Evolutionary conservation across 2,888 invertebrate species (phyloP).

Genomic region (Zelleria hepariella): DNA sequence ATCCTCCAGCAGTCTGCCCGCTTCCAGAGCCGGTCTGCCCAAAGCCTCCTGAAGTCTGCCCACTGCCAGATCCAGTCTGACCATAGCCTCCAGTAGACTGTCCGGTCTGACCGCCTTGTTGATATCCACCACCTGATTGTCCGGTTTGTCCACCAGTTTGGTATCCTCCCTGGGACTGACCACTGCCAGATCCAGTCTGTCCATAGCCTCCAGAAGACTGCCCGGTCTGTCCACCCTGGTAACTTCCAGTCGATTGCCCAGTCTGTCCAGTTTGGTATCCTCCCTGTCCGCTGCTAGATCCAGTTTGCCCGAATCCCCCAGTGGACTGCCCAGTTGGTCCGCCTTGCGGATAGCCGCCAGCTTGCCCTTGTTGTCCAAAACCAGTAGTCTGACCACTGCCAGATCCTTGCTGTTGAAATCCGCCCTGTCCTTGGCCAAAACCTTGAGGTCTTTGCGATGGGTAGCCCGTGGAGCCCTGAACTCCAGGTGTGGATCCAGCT

Average conservation of each 20-base stretch:
- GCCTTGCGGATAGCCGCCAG: background rate
- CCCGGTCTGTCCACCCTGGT: conserved; percentile 11
- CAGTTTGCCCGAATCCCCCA: background rate
- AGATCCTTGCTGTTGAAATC: conserved; percentile 16
- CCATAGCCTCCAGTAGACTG: too few species aligned
- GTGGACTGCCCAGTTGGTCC: conserved; percentile 5
- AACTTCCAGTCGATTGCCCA: conserved; percentile 8
- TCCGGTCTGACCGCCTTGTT: too few species aligned
- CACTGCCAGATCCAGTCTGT: conserved; percentile 11
- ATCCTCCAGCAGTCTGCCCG: conserved; percentile 9
- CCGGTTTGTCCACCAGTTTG: too few species aligned
- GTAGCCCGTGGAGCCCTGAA: conserved; percentile 36
- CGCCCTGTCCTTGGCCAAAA: conserved; percentile 24
- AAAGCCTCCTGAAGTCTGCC: background rate
- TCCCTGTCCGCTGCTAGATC: background rate
- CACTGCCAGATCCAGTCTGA: background rate
- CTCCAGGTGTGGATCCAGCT: conserved; percentile 36
- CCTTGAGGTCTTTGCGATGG: conserved; percentile 30
- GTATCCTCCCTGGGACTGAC: conserved; percentile 13
- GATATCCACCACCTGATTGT: too few species aligned
- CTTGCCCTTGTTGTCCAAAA: background rate
- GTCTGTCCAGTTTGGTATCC: conserved; percentile 10
- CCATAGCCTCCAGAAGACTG: conserved; percentile 3
- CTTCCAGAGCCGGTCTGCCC: conserved; percentile 12
- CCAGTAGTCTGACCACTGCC: background rate